Evolutionary conservation across 2,797 vertebrate species (phyloP), one percentile per base, ranked within the genome.

Genomic region (Phoeniculus purpureus): DNA sequence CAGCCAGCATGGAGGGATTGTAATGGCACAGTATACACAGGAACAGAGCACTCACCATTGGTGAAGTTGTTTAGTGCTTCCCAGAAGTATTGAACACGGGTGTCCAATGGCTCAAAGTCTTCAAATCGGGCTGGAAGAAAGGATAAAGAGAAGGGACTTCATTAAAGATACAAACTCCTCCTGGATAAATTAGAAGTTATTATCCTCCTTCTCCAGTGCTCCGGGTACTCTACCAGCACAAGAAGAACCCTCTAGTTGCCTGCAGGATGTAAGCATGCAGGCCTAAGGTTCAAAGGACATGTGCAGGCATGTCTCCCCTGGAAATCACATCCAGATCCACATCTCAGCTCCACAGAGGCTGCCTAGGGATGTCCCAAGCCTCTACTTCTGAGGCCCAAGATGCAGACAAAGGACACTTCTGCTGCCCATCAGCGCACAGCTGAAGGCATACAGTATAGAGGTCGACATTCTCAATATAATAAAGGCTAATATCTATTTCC

Each of bases 21-120:
- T 52, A 31, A 56, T 3, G 17, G 32, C 67, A 86, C 50, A 34
- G 68, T 22, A 58, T 0, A 1, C 17, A 82, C 16, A 4, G 12
- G 70, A 61, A 19, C 23, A 65, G 29, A 68, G n/a, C 27, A 88
- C 97, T 97, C 85, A 98, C 99, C 99, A 1, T 99, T 99, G 61
- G 99, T 99, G 96, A 99, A 99, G 97, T 98, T 99, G 81, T 98
- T 98, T 92, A 99, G 97, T 1, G 99, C 99, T 85, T 99, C 99
- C 99, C 99, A 99, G 93, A 99, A 97, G 96, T 99, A 98, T 71
- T 99, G 99, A 89, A 99, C 98, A 59, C 99, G 96, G 7, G 98
- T 97, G 40, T 99, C 99, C 47, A 98, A 97, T 31, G 98, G 98
- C 74, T 99, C 99, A 84, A 99, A 97, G 96, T 99, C 99, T 92